phyloP scores from a whole-genome alignment of 1,140 invertebrate genomes.

The Acyrthosiphon pisum region DNA sequence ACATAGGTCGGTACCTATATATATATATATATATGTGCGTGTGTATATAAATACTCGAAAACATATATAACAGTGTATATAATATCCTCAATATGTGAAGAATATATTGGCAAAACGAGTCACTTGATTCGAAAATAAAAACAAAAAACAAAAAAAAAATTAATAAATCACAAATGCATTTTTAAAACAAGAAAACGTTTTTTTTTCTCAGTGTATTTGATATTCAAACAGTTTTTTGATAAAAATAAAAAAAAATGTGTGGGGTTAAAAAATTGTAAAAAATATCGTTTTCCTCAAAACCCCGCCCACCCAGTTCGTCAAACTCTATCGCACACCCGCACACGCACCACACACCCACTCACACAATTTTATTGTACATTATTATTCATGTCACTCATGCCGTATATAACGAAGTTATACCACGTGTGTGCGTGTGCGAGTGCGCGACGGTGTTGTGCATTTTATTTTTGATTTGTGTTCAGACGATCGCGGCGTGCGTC shows the following conservation, averaged over 20 bases:
- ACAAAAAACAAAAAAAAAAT: slow-evolving; percentile 20
- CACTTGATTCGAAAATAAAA: neutral
- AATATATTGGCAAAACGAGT: neutral
- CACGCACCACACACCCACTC: neutral
- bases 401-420: neutral
- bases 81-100: neutral
- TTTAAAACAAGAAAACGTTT: neutral
- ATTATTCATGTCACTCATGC: neutral
- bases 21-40: neutral
- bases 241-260: neutral
- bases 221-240: slow-evolving; percentile 19
- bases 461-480: slow-evolving; percentile 6
- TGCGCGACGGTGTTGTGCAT: neutral
- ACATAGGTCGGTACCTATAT: neutral
- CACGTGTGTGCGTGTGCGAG: neutral
- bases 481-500: slow-evolving; percentile 45
- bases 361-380: neutral
- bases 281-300: neutral
- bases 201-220: slow-evolving; percentile 22
- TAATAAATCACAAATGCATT: slow-evolving; percentile 15
- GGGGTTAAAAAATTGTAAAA: slow-evolving; percentile 21
- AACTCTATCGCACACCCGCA: neutral
- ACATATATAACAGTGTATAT: neutral
- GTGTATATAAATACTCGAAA: neutral
- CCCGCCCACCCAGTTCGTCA: neutral